Evolutionary conservation across 2,888 invertebrate species (phyloP).

Genomic region (Embidobia sp.): DNA sequence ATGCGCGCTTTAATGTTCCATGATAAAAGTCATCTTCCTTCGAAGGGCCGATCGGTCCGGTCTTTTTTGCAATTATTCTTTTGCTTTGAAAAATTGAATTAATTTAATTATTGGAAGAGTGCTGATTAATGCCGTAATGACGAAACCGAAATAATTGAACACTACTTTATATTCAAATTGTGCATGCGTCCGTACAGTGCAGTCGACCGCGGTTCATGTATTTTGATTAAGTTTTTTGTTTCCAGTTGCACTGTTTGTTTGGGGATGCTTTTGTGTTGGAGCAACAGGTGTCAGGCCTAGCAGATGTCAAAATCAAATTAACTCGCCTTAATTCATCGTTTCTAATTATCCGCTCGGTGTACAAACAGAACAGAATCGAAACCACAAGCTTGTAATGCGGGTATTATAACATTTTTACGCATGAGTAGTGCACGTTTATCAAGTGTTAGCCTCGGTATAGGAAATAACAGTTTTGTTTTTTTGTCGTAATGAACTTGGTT

Average conservation of each 20-base stretch:
- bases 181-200: background rate
- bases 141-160: slow-evolving; percentile 10
- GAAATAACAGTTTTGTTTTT: too few relatives aligned
- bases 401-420: slow-evolving; percentile 41
- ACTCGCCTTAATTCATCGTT: slow-evolving; percentile 52
- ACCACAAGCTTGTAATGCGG: slow-evolving; percentile 7
- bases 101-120: slow-evolving; percentile 31
- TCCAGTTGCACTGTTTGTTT: slow-evolving; percentile 7
- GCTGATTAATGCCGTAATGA: slow-evolving; percentile 2
- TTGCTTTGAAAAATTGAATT: slow-evolving; percentile 25
- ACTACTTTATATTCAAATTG: slow-evolving; percentile 45
- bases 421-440: slow-evolving; percentile 15
- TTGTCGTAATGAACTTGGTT: too few relatives aligned
- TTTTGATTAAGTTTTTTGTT: slow-evolving; percentile 44
- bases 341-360: slow-evolving; percentile 48
- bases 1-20: slow-evolving; percentile 69
- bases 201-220: slow-evolving; percentile 4
- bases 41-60: slow-evolving; percentile 17
- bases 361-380: slow-evolving; percentile 29
- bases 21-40: slow-evolving; percentile 46
- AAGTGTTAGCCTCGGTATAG: background rate
- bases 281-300: slow-evolving; percentile 48
- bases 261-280: slow-evolving; percentile 13
- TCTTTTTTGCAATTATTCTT: slow-evolving; percentile 21
- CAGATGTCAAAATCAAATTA: slow-evolving; percentile 62